Conservation (phyloP, 2,888 invertebrate species). For the Cartodere bifasciata region DNA sequence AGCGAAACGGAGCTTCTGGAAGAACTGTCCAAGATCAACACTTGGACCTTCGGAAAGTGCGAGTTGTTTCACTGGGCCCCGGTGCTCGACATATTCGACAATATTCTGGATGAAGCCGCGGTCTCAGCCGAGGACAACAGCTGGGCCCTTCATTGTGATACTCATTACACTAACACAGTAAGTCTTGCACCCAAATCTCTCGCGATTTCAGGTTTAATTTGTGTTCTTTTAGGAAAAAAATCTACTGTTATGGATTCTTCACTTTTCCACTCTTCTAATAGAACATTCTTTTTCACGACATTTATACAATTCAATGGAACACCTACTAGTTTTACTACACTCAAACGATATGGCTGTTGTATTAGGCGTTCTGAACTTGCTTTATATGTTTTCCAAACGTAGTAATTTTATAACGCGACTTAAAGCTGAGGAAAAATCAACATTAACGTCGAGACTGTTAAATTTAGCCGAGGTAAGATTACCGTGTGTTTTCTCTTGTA, state of each 20-base stretch:
- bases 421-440: conserved; percentile 56
- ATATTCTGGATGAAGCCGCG: conserved; percentile 63
- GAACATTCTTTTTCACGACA: conserved; percentile 81
- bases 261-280: conserved; percentile 71
- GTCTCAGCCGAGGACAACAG: conserved; percentile 44
- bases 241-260: conserved; percentile 59
- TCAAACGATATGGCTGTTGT: conserved; percentile 75
- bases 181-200: conserved; percentile 15
- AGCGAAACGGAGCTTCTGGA: conserved; percentile 50
- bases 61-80: conserved; percentile 80
- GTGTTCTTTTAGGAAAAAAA: conserved; percentile 47
- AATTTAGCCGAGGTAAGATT: conserved; percentile 62
- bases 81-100: conserved; percentile 63
- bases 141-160: conserved; percentile 65
- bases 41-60: conserved; percentile 79
- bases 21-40: conserved; percentile 59
- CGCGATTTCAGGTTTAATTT: not conserved
- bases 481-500: not conserved
- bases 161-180: conserved; percentile 47
- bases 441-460: conserved; percentile 56
- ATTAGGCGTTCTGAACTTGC: conserved; percentile 68
- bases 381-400: conserved; percentile 81
- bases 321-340: conserved; percentile 60
- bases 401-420: conserved; percentile 75
- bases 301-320: conserved; percentile 79